A percentile compares a stretch with the other conserved stretches of the same genome.
phyloP scores from a whole-genome alignment of 92 coral and sea anemone species.

The Epizoanthus stellaris region DNA sequence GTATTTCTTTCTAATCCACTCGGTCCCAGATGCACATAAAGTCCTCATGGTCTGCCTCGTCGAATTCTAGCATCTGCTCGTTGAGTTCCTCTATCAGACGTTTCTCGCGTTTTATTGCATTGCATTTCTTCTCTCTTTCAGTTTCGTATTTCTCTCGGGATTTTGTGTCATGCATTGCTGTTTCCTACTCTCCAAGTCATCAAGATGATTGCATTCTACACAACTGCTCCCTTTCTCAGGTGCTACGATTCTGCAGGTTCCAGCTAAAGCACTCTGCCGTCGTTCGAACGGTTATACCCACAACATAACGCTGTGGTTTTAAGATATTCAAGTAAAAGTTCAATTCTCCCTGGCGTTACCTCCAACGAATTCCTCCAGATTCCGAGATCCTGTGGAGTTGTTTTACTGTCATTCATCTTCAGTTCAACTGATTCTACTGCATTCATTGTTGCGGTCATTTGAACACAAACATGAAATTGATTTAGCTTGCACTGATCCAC shows the following conservation, averaged over 20 bases:
- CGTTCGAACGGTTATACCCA: too few species aligned
- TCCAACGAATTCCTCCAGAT: neutral
- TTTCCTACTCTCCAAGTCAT: too few species aligned
- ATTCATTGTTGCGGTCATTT: constrained; percentile 5
- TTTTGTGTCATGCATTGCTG: neutral
- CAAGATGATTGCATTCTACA: too few species aligned
- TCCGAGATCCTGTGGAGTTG: neutral
- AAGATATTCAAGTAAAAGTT: too few species aligned
- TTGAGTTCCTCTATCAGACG: neutral
- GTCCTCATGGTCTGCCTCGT: constrained; percentile 3
- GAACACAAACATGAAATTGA: constrained; percentile 11
- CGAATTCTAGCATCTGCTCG: constrained; percentile 7
- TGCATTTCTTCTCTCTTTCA: constrained; percentile 5
- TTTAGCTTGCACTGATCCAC: constrained; percentile 24
- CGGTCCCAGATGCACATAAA: neutral
- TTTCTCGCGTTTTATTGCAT: neutral
- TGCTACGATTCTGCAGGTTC: too few species aligned
- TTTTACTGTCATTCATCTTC: constrained; percentile 11
- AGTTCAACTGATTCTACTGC: constrained; percentile 18
- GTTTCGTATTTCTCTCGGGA: neutral
- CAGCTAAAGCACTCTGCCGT: too few species aligned
- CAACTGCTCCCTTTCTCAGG: too few species aligned
- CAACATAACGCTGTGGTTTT: too few species aligned
- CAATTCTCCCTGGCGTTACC: too few species aligned
- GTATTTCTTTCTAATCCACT: neutral